These are phyloP conservation scores for Theretra japonica DNA, from an alignment of 2,888 invertebrate genomes.

Conservation along the genomic window DNA sequence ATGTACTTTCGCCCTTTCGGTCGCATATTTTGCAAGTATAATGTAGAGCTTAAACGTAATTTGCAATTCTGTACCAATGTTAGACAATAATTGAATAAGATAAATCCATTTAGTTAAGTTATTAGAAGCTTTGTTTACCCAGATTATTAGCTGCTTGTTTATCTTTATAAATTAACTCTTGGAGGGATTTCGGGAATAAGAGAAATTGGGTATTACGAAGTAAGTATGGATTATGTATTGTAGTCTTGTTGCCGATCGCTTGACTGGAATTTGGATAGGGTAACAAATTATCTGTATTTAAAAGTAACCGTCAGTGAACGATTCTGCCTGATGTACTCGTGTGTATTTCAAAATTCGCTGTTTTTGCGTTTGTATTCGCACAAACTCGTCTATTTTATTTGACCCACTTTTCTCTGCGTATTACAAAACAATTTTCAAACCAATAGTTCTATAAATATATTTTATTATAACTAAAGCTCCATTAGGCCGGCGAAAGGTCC, in stretches of 20 bases:
- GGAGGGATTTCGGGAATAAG: not conserved
- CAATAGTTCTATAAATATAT: no score
- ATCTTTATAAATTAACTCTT: conserved; percentile 11
- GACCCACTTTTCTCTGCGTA: no score
- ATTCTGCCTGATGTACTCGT: no score
- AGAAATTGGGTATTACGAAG: not conserved
- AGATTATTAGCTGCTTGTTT: conserved; percentile 35
- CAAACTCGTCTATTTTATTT: no score
- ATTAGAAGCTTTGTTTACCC: conserved; percentile 34
- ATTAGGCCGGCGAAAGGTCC: not conserved
- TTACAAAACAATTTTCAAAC: no score
- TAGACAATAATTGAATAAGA: conserved; percentile 39
- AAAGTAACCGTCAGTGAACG: no score
- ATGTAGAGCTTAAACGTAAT: conserved; percentile 44
- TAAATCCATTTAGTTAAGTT: conserved; percentile 40
- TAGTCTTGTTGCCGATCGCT: no score
- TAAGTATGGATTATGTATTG: not conserved
- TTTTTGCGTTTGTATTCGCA: no score
- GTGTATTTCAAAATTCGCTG: no score
- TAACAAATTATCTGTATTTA: no score
- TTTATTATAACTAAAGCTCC: no score
- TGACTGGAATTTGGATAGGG: no score
- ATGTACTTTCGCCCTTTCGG: not conserved
- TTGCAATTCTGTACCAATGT: conserved; percentile 46
- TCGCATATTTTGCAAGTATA: conserved; percentile 44